Conservation (phyloP, 2,888 invertebrate genomes). For the Amiota minor region DNA sequence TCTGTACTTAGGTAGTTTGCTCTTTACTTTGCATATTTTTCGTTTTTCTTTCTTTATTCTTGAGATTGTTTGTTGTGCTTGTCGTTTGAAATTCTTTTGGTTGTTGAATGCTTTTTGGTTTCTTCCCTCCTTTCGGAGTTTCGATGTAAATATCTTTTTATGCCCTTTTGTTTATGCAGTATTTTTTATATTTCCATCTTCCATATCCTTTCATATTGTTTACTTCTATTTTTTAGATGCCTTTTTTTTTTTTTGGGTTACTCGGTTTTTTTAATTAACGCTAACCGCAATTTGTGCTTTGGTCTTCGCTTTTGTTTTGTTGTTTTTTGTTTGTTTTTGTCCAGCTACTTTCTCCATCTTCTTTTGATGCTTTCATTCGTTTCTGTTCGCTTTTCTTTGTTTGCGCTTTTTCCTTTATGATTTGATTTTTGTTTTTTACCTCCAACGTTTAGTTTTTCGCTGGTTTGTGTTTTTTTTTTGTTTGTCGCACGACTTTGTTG, state of each 20-base stretch:
- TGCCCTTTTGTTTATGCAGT: background rate
- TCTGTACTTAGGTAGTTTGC: no score
- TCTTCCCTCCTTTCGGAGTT: background rate
- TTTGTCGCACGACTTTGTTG: background rate
- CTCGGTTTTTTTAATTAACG: slow-evolving; percentile 16
- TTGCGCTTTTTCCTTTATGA: slow-evolving; percentile 6
- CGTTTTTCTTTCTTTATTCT: background rate
- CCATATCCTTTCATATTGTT: background rate
- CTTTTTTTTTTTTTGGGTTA: background rate
- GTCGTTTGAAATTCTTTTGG: background rate
- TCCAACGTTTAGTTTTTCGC: background rate
- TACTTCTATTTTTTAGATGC: slow-evolving; percentile 6
- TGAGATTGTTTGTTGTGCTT: background rate
- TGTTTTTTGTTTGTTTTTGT: background rate
- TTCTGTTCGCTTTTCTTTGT: slow-evolving; percentile 7
- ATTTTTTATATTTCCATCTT: background rate
- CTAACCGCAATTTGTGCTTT: slow-evolving; percentile 11
- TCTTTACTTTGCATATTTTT: background rate
- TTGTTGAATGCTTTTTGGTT: no score
- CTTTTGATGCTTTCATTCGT: background rate
- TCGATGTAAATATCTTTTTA: background rate
- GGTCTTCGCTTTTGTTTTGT: background rate
- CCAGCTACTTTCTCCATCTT: background rate
- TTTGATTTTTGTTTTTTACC: background rate
- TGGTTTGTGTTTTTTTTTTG: background rate